phyloP scores from a whole-genome alignment of 2,797 vertebrate genomes.

The Avahi laniger region DNA sequence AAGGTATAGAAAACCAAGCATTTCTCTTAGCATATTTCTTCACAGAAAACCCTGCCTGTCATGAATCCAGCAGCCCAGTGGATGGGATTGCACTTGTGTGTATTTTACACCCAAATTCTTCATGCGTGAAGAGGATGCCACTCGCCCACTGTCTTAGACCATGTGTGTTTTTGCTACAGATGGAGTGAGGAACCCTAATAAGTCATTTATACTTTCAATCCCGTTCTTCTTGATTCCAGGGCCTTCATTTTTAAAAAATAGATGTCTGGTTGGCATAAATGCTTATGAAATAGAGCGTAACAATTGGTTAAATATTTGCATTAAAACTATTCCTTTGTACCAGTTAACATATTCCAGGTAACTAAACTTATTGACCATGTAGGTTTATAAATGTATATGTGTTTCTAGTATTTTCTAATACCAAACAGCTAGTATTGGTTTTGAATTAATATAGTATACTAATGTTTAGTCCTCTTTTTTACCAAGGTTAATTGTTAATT shows the following conservation, averaged over 20 bases:
- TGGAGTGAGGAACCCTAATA: neutral
- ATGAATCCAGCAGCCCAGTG: neutral
- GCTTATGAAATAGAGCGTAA: neutral
- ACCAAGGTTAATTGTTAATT: slow-evolving; percentile 74
- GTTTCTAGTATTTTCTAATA: slow-evolving; percentile 55
- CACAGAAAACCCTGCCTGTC: neutral
- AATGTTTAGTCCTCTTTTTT: slow-evolving; percentile 51
- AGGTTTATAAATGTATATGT: slow-evolving; percentile 12
- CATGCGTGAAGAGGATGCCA: neutral
- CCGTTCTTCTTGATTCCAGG: neutral
- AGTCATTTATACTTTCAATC: neutral
- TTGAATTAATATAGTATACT: slow-evolving; percentile 59
- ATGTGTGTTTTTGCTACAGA: neutral
- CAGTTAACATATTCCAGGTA: slow-evolving; percentile 39
- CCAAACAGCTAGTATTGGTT: slow-evolving; percentile 58
- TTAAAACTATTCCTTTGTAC: neutral
- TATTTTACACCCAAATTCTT: neutral
- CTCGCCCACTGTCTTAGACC: neutral
- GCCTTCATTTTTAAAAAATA: neutral
- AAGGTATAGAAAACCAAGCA: neutral
- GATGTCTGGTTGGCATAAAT: neutral
- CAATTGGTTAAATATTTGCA: slow-evolving; percentile 35
- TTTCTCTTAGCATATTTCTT: neutral
- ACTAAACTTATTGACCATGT: neutral
- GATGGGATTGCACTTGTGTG: neutral